A percentile compares a stretch with the other conserved stretches of the same genome.
These are phyloP conservation scores for Acanthiza pusilla DNA, from an alignment of 2,797 vertebrate species.

Conservation along the genomic window DNA sequence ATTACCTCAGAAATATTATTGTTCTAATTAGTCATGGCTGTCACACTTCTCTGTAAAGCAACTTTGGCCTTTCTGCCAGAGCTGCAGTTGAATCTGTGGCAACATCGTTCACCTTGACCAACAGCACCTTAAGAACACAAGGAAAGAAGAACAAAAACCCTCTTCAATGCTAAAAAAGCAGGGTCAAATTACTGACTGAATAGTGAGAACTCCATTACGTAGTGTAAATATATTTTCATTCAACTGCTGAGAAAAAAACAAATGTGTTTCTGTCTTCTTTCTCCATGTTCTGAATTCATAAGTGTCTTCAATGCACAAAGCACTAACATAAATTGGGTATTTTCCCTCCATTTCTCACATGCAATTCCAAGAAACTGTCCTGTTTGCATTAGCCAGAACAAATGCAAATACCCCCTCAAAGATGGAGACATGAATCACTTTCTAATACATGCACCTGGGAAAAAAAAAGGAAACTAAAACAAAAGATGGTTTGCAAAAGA, in stretches of 20 bases:
- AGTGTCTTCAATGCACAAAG: not conserved
- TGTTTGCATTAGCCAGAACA: not conserved
- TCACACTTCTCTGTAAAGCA: not conserved
- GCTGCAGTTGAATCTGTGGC: not conserved
- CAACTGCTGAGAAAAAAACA: not conserved
- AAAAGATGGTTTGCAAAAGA: not conserved
- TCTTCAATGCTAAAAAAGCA: not conserved
- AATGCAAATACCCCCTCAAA: not conserved
- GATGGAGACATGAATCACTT: not conserved
- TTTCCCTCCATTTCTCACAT: not conserved
- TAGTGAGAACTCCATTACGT: accelerated
- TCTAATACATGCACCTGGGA: not conserved
- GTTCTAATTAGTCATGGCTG: not conserved
- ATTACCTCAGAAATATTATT: not conserved
- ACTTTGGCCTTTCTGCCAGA: not conserved
- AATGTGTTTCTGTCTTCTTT: not conserved
- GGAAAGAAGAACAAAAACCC: not conserved
- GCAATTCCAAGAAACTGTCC: not conserved
- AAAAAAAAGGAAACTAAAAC: not conserved
- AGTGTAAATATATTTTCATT: not conserved
- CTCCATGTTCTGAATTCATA: not conserved
- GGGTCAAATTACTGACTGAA: not conserved
- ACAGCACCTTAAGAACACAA: not conserved
- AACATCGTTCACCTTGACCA: not conserved
- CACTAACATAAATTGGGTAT: not conserved